Conservation (phyloP, 1,140 invertebrate genomes). For the Frieseomelitta varia region DNA sequence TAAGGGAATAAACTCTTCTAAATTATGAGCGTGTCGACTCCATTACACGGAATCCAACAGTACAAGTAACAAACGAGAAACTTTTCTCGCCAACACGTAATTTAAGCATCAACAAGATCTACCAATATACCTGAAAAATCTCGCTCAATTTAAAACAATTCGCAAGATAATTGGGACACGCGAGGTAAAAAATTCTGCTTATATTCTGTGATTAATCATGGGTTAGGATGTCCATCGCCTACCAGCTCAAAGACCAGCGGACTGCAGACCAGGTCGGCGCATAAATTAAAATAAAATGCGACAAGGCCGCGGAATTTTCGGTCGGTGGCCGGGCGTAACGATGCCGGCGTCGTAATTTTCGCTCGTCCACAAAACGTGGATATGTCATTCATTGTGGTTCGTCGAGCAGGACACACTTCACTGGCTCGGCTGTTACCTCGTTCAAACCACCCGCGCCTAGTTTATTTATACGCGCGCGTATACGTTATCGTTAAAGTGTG, state of each 20-base stretch:
- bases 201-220: neutral
- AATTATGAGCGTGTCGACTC: no score
- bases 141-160: neutral
- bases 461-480: constrained; percentile 42
- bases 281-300: constrained; percentile 45
- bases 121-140: neutral
- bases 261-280: neutral
- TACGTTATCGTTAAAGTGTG: constrained; percentile 53
- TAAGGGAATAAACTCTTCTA: no score
- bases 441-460: constrained; percentile 40
- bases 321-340: neutral
- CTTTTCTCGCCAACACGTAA: no score
- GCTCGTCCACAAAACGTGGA: constrained; percentile 26
- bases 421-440: constrained; percentile 20
- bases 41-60: no score
- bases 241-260: neutral
- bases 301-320: constrained; percentile 16
- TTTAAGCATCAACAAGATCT: neutral
- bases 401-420: constrained; percentile 24
- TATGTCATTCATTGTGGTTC: constrained; percentile 40
- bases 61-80: no score
- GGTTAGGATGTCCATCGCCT: neutral
- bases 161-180: neutral
- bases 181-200: neutral
- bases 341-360: constrained; percentile 42